Conservation (phyloP, 1,140 invertebrate species). For the Diabrotica virgifera region DNA sequence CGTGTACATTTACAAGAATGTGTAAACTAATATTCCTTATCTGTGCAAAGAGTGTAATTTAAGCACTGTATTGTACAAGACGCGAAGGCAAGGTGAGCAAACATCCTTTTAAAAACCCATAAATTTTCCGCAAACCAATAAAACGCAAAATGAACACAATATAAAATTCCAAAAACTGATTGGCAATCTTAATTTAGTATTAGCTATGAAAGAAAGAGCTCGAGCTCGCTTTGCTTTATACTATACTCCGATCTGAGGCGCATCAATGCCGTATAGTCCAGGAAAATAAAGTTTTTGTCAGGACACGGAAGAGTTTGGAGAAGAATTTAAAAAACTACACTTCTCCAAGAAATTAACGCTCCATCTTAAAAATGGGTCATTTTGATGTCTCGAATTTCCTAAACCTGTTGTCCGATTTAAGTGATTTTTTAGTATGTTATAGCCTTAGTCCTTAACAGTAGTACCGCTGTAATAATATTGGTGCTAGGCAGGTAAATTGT, state of each 20-base stretch:
- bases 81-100: neutral
- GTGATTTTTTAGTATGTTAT: too few relatives aligned
- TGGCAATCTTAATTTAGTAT: conserved; percentile 35
- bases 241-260: conserved; percentile 14
- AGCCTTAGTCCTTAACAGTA: too few relatives aligned
- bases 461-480: too few relatives aligned
- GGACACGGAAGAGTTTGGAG: too few relatives aligned
- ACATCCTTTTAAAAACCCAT: conserved; percentile 20
- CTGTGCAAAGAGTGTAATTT: conserved; percentile 1
- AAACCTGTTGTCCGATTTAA: too few relatives aligned
- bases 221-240: conserved; percentile 21
- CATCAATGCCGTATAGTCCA: conserved; percentile 1
- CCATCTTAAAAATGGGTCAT: too few relatives aligned
- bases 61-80: conserved; percentile 14
- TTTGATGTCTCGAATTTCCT: too few relatives aligned
- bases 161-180: conserved; percentile 34
- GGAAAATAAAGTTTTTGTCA: too few relatives aligned
- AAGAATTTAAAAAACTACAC: too few relatives aligned
- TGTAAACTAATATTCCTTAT: conserved; percentile 14
- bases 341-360: too few relatives aligned
- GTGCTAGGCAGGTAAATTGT: too few relatives aligned
- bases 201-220: conserved; percentile 27
- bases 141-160: conserved; percentile 29
- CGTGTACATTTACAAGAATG: conserved; percentile 6
- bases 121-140: conserved; percentile 26